Evolutionary conservation across 2,797 vertebrate species (phyloP).

Genomic region (Halcyon smyrnensis): DNA sequence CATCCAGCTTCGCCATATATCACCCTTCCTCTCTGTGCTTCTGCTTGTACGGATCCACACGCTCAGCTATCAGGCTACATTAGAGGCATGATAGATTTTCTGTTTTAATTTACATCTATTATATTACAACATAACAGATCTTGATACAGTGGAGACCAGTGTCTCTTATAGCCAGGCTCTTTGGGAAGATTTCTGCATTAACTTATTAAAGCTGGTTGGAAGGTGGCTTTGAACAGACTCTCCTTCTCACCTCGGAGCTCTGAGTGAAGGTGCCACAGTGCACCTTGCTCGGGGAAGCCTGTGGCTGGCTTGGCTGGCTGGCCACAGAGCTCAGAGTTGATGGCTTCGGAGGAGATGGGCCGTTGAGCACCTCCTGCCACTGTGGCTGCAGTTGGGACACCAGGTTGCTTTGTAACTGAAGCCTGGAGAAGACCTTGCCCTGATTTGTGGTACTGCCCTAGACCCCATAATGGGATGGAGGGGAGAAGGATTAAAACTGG

Average conservation of each 20-base stretch:
- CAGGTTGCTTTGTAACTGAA: neutral
- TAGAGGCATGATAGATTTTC: constrained; percentile 96
- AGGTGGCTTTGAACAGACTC: constrained; percentile 3
- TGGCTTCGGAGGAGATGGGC: neutral
- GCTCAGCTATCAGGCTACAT: constrained; percentile 89
- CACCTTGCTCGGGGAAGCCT: neutral
- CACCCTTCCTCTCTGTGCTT: constrained; percentile 85
- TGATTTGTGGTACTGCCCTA: neutral
- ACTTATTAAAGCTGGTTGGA: constrained; percentile 57
- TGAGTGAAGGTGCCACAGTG: accelerated
- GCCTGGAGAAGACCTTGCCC: neutral
- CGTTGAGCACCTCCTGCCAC: accelerated
- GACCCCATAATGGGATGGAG: neutral
- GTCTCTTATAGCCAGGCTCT: constrained; percentile 70
- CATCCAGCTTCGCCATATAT: constrained; percentile 93
- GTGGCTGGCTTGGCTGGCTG: neutral
- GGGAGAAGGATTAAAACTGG: neutral
- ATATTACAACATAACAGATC: constrained; percentile 84
- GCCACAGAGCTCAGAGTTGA: accelerated
- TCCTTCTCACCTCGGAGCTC: neutral
- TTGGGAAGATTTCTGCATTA: constrained; percentile 64
- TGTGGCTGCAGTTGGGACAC: neutral
- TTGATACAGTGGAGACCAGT: constrained; percentile 78
- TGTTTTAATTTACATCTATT: constrained; percentile 98
- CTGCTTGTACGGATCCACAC: constrained; percentile 82